Evolutionary conservation across 1,140 invertebrate genomes (phyloP).

Genomic region (Drosophila punjabiensis): DNA sequence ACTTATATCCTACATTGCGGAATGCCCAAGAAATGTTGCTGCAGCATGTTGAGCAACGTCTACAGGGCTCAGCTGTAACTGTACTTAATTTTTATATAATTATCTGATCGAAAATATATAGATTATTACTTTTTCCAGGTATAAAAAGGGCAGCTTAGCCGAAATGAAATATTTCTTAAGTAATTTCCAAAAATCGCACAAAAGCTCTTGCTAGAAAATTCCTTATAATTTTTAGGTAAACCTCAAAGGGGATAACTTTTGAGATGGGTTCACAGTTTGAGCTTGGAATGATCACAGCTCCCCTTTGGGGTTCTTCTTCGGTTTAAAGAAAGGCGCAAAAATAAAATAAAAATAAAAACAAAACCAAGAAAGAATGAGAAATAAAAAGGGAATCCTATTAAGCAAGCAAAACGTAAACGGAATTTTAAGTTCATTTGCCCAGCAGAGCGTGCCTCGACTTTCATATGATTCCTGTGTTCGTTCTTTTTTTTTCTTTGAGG

Average conservation of each 20-base stretch:
- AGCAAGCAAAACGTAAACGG: slow-evolving; percentile 67
- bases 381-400: slow-evolving; percentile 73
- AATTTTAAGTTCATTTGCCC: slow-evolving; percentile 72
- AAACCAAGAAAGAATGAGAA: slow-evolving; percentile 22
- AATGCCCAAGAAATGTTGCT: too few relatives aligned
- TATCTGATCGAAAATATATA: not conserved
- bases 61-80: not conserved
- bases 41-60: too few relatives aligned
- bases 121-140: not conserved
- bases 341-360: not conserved
- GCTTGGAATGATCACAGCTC: slow-evolving; percentile 30
- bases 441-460: slow-evolving; percentile 52
- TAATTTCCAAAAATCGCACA: slow-evolving; percentile 11
- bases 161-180: slow-evolving; percentile 3
- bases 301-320: not conserved
- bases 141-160: not conserved
- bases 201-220: slow-evolving; percentile 35
- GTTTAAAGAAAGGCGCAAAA: slow-evolving; percentile 9
- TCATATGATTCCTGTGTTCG: slow-evolving; percentile 44
- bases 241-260: slow-evolving; percentile 16
- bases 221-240: slow-evolving; percentile 35
- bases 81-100: not conserved
- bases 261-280: slow-evolving; percentile 52
- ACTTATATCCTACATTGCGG: too few relatives aligned
- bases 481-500: slow-evolving; percentile 3